A percentile compares a stretch with the other conserved stretches of the same genome.
Conservation (phyloP, 1,140 invertebrate species). For the Ooceraea biroi region DNA sequence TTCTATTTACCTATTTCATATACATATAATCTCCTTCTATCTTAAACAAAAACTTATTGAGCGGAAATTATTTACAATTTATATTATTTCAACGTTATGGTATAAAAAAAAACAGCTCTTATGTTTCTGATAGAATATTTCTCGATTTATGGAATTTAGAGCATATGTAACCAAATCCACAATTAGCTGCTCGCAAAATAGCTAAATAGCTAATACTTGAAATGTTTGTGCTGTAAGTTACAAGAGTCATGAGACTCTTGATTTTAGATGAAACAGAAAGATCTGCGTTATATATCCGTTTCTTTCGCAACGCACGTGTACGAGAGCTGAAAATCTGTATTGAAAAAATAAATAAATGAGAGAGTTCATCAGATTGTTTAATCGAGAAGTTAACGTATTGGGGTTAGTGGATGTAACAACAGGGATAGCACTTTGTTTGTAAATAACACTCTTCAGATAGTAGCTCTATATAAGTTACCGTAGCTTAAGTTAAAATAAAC, state of each 20-base stretch:
- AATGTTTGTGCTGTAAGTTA: background rate
- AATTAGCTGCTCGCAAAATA: no score
- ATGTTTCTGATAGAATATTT: no score
- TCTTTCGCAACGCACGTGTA: slow-evolving; percentile 10
- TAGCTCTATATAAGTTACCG: slow-evolving; percentile 11
- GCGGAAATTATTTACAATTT: no score
- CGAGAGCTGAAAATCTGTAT: slow-evolving; percentile 12
- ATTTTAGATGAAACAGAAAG: slow-evolving; percentile 20
- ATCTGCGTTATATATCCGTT: background rate
- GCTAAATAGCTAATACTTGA: no score
- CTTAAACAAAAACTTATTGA: no score
- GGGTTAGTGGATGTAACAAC: slow-evolving; percentile 43
- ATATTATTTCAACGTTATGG: no score
- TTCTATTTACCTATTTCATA: no score
- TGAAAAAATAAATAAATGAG: slow-evolving; percentile 58
- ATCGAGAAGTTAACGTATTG: slow-evolving; percentile 43
- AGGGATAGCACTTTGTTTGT: slow-evolving; percentile 42
- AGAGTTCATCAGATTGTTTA: slow-evolving; percentile 55
- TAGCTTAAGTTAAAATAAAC: slow-evolving; percentile 50
- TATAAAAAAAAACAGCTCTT: no score
- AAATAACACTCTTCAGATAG: slow-evolving; percentile 52
- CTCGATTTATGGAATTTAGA: no score
- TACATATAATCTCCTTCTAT: no score
- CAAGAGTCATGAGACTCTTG: no score
- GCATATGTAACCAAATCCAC: no score